A percentile compares a stretch with the other conserved stretches of the same genome.
Evolutionary conservation across 2,113 vertebrate species (phyloP).

Genomic region (Cavia aperea): DNA sequence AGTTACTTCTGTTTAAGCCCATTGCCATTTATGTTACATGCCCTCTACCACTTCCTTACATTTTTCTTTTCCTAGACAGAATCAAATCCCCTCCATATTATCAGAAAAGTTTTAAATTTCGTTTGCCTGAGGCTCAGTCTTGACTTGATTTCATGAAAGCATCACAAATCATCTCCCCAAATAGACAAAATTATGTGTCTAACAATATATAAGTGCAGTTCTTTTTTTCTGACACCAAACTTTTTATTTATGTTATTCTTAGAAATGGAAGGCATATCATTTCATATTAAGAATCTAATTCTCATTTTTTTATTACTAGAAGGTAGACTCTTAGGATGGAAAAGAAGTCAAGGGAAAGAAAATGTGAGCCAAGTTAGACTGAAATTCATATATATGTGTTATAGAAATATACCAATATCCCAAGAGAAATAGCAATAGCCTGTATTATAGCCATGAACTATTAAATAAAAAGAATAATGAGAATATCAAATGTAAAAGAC

Average conservation of each 20-base stretch:
- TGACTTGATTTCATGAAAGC: neutral
- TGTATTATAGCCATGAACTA: neutral
- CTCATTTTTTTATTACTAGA: neutral
- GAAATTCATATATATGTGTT: neutral
- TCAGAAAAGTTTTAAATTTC: conserved; percentile 12
- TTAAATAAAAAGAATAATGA: neutral
- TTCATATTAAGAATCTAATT: neutral
- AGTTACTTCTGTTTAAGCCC: neutral
- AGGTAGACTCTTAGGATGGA: neutral
- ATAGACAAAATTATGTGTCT: neutral
- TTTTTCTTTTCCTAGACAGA: neutral
- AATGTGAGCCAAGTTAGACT: neutral
- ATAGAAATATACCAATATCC: neutral
- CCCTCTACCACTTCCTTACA: neutral
- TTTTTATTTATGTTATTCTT: conserved; percentile 7
- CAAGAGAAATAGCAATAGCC: neutral
- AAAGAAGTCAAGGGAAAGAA: neutral
- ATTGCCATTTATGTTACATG: neutral
- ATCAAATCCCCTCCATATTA: neutral
- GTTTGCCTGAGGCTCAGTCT: neutral
- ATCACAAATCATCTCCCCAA: neutral
- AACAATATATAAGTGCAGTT: neutral
- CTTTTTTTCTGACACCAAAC: neutral
- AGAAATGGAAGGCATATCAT: neutral
- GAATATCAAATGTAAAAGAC: neutral